Evolutionary conservation across 2,888 invertebrate species (phyloP), one percentile per base, ranked within the genome.

Genomic region (Eledone cirrhosa): DNA sequence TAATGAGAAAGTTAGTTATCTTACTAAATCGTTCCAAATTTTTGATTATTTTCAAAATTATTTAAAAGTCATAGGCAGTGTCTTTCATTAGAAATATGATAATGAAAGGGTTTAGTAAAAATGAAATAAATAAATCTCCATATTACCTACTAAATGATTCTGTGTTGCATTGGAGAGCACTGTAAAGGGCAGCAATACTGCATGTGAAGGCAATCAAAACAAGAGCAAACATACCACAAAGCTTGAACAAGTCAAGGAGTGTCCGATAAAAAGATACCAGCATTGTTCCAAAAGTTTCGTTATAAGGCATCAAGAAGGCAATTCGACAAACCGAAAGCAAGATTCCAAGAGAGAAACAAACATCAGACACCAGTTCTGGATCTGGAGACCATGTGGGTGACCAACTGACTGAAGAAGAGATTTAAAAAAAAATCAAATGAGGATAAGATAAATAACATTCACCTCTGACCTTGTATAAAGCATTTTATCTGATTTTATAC

Each of bases 271-370:
- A 88, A 29, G 86, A 87, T 19, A 88, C 88, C 47, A 88, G 82
- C 82, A 88, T 86, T 11, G 88, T 88, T 48, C 88, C 88, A 33
- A 88, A 83, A 53, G 88, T 85, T 79, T 88, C 88, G 78, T 88
- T 88, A 79, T 87, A 87, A 2, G 88, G 88, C 84, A 88, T 86
- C 63, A 88, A 85, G 81, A 88, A 87, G 19, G 87, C 86, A 72
- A 88, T 85, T 19, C 88, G 82, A 14, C 84, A 83, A 72, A 88
- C 85, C 79, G 85, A 86, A 59, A 87, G 81, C 53, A 88, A 85
- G 76, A 84, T 87, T 19, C 88, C 88, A 75, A 87, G 77, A 59
- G 88, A 85, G 80, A 88, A 87, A 74, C 87, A 81, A 31, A 87
- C 83, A 78, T 88, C 88, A 3, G 88, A 85, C 27, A 88, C 78